Percentiles rank a stretch among this genome's conserved stretches.
Conservation (phyloP, 2,888 invertebrate species). For the Acronicta psi region DNA sequence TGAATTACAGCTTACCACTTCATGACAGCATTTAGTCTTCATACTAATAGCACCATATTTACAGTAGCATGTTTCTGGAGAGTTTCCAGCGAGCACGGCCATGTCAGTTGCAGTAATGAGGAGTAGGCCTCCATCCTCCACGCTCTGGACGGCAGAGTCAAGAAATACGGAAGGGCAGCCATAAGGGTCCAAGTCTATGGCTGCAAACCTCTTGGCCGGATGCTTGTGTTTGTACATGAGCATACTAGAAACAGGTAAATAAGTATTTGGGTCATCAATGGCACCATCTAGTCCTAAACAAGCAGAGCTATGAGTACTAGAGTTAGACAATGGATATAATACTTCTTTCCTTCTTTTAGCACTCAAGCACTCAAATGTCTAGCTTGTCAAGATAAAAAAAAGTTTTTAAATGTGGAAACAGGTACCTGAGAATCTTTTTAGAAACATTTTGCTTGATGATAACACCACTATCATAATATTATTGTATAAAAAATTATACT, state of each 20-base stretch:
- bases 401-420: too few relatives aligned
- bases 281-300: too few relatives aligned
- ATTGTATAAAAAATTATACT: too few relatives aligned
- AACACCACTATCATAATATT: too few relatives aligned
- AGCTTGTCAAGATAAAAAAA: too few relatives aligned
- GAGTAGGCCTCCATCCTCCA: constrained; percentile 95
- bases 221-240: constrained; percentile 94
- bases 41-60: constrained; percentile 98
- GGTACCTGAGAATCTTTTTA: too few relatives aligned
- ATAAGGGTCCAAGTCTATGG: constrained; percentile 98
- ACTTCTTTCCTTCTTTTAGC: too few relatives aligned
- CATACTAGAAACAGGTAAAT: constrained; percentile 92
- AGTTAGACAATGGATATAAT: too few relatives aligned
- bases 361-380: too few relatives aligned
- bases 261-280: too few relatives aligned
- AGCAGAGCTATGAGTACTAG: too few relatives aligned
- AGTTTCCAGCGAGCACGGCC: constrained; percentile 98
- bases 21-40: constrained; percentile 96
- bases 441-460: too few relatives aligned
- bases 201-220: constrained; percentile 92
- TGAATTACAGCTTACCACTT: constrained; percentile 91
- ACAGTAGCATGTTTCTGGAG: constrained; percentile 96
- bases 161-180: constrained; percentile 98
- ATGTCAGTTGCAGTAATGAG: constrained; percentile 99
- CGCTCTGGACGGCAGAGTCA: constrained; percentile 95